Base-by-base conservation (phyloP, 2,888 invertebrate species). In the Carabus problematicus region DNA sequence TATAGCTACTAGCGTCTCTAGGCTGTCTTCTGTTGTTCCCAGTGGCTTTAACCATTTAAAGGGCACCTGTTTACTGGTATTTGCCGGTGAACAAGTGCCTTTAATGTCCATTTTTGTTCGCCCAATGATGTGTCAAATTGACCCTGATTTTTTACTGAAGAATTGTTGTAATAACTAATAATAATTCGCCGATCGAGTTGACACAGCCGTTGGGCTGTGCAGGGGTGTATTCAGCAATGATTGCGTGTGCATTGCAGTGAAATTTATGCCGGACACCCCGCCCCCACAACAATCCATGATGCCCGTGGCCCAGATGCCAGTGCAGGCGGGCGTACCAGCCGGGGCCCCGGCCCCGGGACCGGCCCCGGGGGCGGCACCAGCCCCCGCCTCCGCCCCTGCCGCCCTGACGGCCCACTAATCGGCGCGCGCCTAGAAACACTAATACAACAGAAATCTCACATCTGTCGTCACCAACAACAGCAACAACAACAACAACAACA, bases 181-280 rank as follows among this genome's bases (percentile, higher is more conserved):
- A 52, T 52, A 3, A 55, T 3, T 41, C 12, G 9, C 8, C 45
- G 56, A 16, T 14, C 1, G 47, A 14, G 11, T 9, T 11, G 8
- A 8, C 47, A 12, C 11, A 8, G 12, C 12, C 7, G 12, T 14
- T 12, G 8, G n/a, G 1, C 7, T 16, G 47, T 47, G 47, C 3
- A 16, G 16, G 12, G 12, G 52, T 7, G 16, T 16, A 14, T 18
- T 52, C 9, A 3, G 16, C 3, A 14, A 9, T 18, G 14, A 9
- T 29, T 58, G 55, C 8, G 40, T 39, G 68, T n/a, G n/a, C n/a
- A n/a, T 74, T 72, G 19, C 73, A 77, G 77, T 77, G 77, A 77
- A 75, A 75, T 77, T 77, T 72, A 77, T 77, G 77, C 77, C 77
- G 63, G 76, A 76, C 8, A 73, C 72, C 19, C 71, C 72, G 41